phyloP scores from a whole-genome alignment of 2,113 vertebrate genomes.

The Sebastes fasciatus region DNA sequence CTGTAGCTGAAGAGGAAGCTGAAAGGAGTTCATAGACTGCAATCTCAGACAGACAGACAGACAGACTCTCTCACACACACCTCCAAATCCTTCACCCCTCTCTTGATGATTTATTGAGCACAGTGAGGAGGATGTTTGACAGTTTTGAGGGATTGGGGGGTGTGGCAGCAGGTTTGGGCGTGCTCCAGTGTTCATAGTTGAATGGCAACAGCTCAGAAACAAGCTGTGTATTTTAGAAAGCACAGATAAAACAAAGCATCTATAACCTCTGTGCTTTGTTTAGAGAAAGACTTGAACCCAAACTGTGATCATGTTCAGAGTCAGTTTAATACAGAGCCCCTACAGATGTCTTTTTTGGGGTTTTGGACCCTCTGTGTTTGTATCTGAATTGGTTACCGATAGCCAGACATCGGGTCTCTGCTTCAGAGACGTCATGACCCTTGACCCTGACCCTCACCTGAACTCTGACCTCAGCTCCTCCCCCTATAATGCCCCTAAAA shows the following conservation, averaged over 20 bases:
- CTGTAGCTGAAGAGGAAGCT: too few relatives aligned
- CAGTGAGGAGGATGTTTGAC: neutral
- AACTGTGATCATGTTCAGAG: neutral
- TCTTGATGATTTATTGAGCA: conserved; percentile 38
- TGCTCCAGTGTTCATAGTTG: conserved; percentile 10
- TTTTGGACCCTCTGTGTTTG: neutral
- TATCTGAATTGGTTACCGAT: neutral
- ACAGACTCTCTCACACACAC: neutral
- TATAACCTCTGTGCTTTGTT: neutral
- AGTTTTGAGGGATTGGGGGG: neutral
- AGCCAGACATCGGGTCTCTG: conserved; percentile 24
- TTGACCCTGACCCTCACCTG: conserved; percentile 27
- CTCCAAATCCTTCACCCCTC: neutral
- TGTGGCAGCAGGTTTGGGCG: conserved; percentile 25
- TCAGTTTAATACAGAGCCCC: neutral
- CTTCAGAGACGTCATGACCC: conserved; percentile 4
- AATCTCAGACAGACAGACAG: too few relatives aligned
- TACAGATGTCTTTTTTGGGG: neutral
- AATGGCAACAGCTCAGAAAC: neutral
- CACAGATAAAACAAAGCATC: neutral
- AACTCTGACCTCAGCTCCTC: conserved; percentile 19
- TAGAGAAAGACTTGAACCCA: neutral
- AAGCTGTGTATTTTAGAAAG: neutral
- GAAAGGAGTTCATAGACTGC: too few relatives aligned
- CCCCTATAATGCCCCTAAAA: neutral